Conservation (phyloP, 2,113 vertebrate species). For the Etheostoma cragini region DNA sequence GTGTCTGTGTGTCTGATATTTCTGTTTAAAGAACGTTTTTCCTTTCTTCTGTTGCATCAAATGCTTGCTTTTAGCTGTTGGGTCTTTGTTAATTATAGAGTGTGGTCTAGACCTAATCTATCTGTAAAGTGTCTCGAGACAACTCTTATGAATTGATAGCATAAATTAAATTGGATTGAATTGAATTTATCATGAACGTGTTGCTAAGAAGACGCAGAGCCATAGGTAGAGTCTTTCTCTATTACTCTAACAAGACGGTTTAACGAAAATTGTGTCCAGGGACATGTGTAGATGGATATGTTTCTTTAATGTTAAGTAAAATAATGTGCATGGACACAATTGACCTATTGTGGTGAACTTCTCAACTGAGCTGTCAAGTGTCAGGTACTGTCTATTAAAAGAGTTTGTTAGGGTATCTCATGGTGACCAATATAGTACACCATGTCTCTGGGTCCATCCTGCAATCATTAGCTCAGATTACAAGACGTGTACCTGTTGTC, state of each 20-base stretch:
- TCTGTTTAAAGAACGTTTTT: too few species aligned
- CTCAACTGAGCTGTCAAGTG: slow-evolving; percentile 7
- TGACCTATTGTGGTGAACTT: slow-evolving; percentile 22
- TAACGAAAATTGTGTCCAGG: not conserved
- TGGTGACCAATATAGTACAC: not conserved
- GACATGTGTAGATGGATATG: not conserved
- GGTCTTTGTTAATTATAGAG: too few species aligned
- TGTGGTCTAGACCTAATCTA: too few species aligned
- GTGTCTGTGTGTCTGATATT: too few species aligned
- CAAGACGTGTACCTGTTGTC: not conserved
- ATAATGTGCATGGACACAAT: not conserved
- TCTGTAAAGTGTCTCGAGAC: too few species aligned
- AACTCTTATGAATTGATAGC: too few species aligned
- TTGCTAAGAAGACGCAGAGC: not conserved
- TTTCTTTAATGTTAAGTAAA: not conserved
- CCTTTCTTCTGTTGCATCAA: too few species aligned
- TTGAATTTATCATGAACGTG: not conserved
- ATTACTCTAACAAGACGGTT: not conserved
- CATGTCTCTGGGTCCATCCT: not conserved
- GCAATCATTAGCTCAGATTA: not conserved
- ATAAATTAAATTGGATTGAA: too few species aligned
- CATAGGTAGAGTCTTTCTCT: too few species aligned
- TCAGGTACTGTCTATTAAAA: not conserved
- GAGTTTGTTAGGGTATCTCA: not conserved
- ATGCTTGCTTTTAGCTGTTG: too few species aligned